Evolutionary conservation across 1,140 invertebrate genomes (phyloP).

Genomic region (Hirudo medicinalis): DNA sequence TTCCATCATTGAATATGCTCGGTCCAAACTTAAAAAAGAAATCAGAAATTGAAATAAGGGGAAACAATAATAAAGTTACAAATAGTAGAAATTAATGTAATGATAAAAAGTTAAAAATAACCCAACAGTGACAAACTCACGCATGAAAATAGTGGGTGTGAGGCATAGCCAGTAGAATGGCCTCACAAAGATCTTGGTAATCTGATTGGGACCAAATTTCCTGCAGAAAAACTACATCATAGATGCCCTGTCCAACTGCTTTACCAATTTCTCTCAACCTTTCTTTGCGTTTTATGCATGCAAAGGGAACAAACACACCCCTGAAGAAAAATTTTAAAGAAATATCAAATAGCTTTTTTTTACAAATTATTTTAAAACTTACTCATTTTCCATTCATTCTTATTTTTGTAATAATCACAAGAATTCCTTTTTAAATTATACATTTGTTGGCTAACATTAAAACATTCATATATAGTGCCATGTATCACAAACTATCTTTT

Average conservation of each 20-base stretch:
- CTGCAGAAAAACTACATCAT: constrained; percentile 80
- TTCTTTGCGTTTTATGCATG: constrained; percentile 52
- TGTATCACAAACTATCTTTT: no score
- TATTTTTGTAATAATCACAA: no score
- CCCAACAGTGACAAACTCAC: constrained; percentile 41
- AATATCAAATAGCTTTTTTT: neutral
- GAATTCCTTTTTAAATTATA: no score
- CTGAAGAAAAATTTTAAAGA: constrained; percentile 42
- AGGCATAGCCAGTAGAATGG: constrained; percentile 52
- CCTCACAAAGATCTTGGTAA: constrained; percentile 52
- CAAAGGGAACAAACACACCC: constrained; percentile 57
- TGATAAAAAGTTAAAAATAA: constrained; percentile 17
- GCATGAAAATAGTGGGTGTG: constrained; percentile 86
- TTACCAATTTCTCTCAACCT: constrained; percentile 68
- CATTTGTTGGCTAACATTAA: no score
- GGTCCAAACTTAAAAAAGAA: no score
- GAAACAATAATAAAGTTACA: no score
- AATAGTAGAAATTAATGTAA: neutral
- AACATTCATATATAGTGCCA: no score
- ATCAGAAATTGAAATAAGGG: no score
- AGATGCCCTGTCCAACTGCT: constrained; percentile 49
- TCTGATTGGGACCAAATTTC: constrained; percentile 71
- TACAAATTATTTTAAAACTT: no score
- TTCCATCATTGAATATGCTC: no score
- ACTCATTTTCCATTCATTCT: no score